These are phyloP conservation scores for Natrix natrix DNA, from an alignment of 2,797 vertebrate genomes.

Conservation along the genomic window DNA sequence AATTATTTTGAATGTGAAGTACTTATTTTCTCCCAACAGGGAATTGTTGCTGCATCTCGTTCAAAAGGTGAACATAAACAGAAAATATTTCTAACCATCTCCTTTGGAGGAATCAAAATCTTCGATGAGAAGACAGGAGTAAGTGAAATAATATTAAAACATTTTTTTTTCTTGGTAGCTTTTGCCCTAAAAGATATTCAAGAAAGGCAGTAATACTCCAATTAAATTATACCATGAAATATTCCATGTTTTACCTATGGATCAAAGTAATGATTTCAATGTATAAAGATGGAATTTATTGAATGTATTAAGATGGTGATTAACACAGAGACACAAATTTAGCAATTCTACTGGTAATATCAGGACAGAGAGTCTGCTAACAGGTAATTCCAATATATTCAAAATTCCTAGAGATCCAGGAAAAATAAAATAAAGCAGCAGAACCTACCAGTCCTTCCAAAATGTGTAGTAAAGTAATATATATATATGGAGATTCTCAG, in stretches of 20 bases:
- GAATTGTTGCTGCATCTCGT: slow-evolving; percentile 88
- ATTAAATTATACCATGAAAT: slow-evolving; percentile 46
- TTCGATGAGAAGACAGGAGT: slow-evolving; percentile 99
- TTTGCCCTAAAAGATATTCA: slow-evolving; percentile 42
- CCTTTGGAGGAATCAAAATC: slow-evolving; percentile 99
- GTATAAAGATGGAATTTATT: slow-evolving; percentile 33
- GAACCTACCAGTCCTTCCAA: not conserved
- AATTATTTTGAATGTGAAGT: slow-evolving; percentile 43
- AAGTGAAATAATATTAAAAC: slow-evolving; percentile 68
- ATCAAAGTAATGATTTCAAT: slow-evolving; percentile 48
- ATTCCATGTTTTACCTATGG: slow-evolving; percentile 33
- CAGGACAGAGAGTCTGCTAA: not conserved
- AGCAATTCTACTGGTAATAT: not conserved
- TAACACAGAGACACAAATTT: not conserved
- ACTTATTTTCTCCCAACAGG: slow-evolving; percentile 75
- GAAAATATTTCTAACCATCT: slow-evolving; percentile 97
- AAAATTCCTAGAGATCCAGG: not conserved
- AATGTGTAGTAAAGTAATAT: not conserved
- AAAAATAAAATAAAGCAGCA: not conserved
- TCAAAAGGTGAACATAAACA: slow-evolving; percentile 99
- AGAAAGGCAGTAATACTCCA: slow-evolving; percentile 40
- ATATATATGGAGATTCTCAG: not conserved
- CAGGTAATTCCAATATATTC: not conserved
- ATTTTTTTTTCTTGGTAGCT: slow-evolving; percentile 17
- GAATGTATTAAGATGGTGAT: not conserved